phyloP scores from a whole-genome alignment of 37 sponge, comb jelly and placozoan species.

The Axinella damicornis region DNA sequence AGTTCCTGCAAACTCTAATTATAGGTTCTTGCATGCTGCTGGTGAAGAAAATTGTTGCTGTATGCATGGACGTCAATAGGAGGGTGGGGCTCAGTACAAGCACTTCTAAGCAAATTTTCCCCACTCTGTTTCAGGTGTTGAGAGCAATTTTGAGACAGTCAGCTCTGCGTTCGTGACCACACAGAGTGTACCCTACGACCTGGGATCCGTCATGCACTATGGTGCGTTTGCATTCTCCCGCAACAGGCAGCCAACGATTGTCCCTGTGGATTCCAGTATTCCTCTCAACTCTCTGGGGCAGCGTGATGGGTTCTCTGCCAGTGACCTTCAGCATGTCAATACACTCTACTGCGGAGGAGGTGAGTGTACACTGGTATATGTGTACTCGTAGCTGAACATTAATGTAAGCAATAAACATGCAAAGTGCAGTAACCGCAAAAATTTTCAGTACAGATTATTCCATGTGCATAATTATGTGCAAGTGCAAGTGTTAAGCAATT shows the following conservation, averaged over 20 bases:
- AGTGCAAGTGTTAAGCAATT: too few species aligned
- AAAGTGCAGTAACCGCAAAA: too few species aligned
- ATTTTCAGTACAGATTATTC: too few species aligned
- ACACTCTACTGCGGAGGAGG: constrained; percentile 64
- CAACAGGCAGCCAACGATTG: constrained; percentile 70
- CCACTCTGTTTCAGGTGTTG: constrained; percentile 47
- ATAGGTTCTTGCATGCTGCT: too few species aligned
- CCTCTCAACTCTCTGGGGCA: constrained; percentile 57
- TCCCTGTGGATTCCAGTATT: constrained; percentile 25
- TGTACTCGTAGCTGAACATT: too few species aligned
- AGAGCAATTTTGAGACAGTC: constrained; percentile 64
- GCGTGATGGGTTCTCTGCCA: constrained; percentile 41
- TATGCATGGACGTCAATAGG: too few species aligned
- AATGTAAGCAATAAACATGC: too few species aligned
- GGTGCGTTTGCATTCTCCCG: constrained; percentile 68
- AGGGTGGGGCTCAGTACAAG: constrained; percentile 86
- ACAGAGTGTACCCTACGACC: constrained; percentile 76
- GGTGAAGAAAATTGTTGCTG: too few species aligned
- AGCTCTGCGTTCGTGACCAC: constrained; percentile 46
- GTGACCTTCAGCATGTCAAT: constrained; percentile 70
- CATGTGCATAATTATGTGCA: too few species aligned
- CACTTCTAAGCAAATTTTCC: constrained; percentile 8
- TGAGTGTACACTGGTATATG: not conserved
- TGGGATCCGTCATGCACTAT: constrained; percentile 87
- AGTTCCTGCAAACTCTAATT: too few species aligned